These are phyloP conservation scores for Sminthurides aquaticus DNA, from an alignment of 2,888 invertebrate species.

Conservation along the genomic window DNA sequence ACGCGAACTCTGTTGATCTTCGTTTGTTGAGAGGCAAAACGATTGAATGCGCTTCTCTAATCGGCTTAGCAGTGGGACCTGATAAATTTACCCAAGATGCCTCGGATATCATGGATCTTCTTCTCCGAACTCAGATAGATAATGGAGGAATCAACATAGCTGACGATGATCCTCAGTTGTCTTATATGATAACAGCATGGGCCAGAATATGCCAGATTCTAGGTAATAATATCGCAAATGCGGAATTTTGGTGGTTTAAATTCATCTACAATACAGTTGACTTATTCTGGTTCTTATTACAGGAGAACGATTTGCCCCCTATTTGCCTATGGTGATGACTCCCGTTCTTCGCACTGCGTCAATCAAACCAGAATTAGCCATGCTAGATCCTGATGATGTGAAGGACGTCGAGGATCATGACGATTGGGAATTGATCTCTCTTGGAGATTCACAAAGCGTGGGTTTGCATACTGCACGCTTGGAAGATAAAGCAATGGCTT, in stretches of 20 bases:
- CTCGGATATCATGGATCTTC: conserved; percentile 88
- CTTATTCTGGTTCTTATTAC: conserved; percentile 36
- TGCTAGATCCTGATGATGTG: conserved; percentile 77
- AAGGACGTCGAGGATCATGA: conserved; percentile 75
- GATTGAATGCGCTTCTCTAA: conserved; percentile 96
- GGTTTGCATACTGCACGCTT: conserved; percentile 86
- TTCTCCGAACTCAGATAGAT: conserved; percentile 70
- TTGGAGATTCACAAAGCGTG: conserved; percentile 91
- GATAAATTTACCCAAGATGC: conserved; percentile 60
- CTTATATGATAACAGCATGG: conserved; percentile 98
- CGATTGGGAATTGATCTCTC: conserved; percentile 89
- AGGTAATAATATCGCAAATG: conserved; percentile 48
- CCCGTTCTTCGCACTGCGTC: conserved; percentile 86
- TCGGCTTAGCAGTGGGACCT: conserved; percentile 59
- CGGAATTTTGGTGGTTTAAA: too few relatives aligned
- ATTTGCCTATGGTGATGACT: conserved; percentile 89
- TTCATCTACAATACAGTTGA: background rate
- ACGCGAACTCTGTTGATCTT: conserved; percentile 78
- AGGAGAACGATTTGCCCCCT: conserved; percentile 80
- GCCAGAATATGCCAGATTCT: conserved; percentile 95
- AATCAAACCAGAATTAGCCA: conserved; percentile 85
- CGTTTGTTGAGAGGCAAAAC: conserved; percentile 93
- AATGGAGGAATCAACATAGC: conserved; percentile 66
- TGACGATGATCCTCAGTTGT: conserved; percentile 94
- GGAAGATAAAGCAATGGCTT: conserved; percentile 93